phyloP scores from a whole-genome alignment of 2,888 invertebrate genomes.

The Sabatieria punctata region DNA sequence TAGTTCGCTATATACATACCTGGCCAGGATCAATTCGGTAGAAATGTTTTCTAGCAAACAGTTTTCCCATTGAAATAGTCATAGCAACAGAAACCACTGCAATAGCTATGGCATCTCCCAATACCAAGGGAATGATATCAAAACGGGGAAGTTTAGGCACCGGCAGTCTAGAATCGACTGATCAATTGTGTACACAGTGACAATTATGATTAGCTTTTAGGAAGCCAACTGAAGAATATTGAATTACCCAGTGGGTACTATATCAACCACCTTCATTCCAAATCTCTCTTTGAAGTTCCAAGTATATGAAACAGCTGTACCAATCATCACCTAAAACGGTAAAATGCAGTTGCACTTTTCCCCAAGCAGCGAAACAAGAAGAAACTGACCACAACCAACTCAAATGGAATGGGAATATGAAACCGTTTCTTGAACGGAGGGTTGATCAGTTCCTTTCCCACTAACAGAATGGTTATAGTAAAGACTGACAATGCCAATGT shows the following conservation, averaged over 20 bases:
- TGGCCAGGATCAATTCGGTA: conserved; percentile 36
- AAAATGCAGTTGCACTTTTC: too few species aligned
- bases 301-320: too few species aligned
- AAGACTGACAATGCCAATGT: conserved; percentile 45
- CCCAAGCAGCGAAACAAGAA: too few species aligned
- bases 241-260: too few species aligned
- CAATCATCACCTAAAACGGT: too few species aligned
- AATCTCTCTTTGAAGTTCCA: too few species aligned
- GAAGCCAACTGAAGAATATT: too few species aligned
- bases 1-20: too few species aligned
- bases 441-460: conserved; percentile 34
- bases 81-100: conserved; percentile 36
- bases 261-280: too few species aligned
- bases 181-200: too few species aligned
- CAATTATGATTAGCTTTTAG: too few species aligned
- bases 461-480: conserved; percentile 17
- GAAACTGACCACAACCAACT: conserved; percentile 21
- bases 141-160: conserved; percentile 25
- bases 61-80: conserved; percentile 35
- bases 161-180: conserved; percentile 27
- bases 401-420: conserved; percentile 28
- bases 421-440: conserved; percentile 32
- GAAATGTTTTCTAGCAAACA: conserved; percentile 33
- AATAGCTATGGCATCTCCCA: conserved; percentile 35
- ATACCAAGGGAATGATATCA: conserved; percentile 33